Conservation (phyloP, 2,113 vertebrate genomes). For the Gallinago undulata region DNA sequence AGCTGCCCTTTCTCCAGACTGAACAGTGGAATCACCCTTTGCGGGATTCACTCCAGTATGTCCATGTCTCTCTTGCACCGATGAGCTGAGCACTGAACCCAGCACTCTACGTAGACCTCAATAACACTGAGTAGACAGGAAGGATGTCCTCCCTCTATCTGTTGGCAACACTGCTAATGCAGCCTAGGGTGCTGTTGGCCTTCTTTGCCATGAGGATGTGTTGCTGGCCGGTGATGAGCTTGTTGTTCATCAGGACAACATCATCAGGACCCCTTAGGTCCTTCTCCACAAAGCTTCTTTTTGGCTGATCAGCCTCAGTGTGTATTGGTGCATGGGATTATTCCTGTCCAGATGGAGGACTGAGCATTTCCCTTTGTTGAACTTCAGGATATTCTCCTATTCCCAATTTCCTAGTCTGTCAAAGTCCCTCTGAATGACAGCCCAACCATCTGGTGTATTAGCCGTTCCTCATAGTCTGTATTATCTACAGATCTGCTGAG, state of each 20-base stretch:
- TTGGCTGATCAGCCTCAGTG: not conserved
- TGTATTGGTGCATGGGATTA: not conserved
- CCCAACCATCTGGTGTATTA: not conserved
- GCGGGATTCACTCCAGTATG: not conserved
- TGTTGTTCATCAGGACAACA: not conserved
- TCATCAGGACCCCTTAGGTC: not conserved
- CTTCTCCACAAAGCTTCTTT: not conserved
- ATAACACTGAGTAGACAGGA: not conserved
- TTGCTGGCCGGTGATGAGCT: not conserved
- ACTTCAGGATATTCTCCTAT: not conserved
- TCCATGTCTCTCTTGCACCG: accelerated
- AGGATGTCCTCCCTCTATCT: not conserved
- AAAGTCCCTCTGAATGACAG: not conserved
- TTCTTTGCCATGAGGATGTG: not conserved
- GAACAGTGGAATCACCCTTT: not conserved
- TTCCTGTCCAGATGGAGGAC: not conserved
- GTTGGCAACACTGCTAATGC: not conserved
- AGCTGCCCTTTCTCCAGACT: not conserved
- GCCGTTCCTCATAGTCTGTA: not conserved
- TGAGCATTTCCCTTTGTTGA: not conserved
- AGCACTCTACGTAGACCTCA: not conserved
- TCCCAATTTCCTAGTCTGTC: not conserved
- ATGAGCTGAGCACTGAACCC: not conserved
- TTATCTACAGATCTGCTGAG: not conserved
- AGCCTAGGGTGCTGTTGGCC: not conserved